Conservation (phyloP, 2,797 vertebrate species). For the Typhlichthys eigenmanni region DNA sequence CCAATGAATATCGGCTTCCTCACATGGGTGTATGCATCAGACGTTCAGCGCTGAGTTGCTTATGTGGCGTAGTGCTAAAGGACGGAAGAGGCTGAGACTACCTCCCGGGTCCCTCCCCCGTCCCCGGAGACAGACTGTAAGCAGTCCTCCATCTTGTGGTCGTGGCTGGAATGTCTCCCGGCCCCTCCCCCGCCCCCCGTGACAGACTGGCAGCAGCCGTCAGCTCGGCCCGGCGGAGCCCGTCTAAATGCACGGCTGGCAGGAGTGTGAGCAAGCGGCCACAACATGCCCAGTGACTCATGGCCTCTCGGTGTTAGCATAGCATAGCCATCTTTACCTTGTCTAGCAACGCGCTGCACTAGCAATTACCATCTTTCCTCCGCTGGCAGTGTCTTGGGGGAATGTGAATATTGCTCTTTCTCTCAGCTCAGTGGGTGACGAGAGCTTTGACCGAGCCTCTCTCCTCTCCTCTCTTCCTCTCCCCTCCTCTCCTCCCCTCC, state of each 20-base stretch:
- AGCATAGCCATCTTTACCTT: constrained; percentile 54
- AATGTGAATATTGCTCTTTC: constrained; percentile 37
- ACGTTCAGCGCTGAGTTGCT: too few species aligned
- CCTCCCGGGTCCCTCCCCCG: too few species aligned
- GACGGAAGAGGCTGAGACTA: too few species aligned
- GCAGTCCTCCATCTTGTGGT: constrained; percentile 7
- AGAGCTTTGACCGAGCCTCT: constrained; percentile 27
- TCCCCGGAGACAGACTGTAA: background rate
- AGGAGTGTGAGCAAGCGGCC: constrained; percentile 45
- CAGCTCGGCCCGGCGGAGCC: constrained; percentile 44
- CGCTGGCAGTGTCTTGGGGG: constrained; percentile 46
- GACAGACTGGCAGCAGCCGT: constrained; percentile 37
- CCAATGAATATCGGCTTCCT: too few species aligned
- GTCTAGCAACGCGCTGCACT: constrained; percentile 39
- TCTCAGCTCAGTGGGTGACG: constrained; percentile 43
- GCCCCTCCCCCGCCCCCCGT: background rate
- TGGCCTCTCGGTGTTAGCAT: constrained; percentile 56
- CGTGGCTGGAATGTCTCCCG: constrained; percentile 17
- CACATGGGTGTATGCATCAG: too few species aligned
- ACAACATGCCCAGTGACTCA: constrained; percentile 60
- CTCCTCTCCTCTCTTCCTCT: background rate
- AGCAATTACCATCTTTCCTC: constrained; percentile 65
- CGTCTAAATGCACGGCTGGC: constrained; percentile 44
- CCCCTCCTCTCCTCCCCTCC: background rate
- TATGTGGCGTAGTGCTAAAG: too few species aligned